Conservation (phyloP, 2,797 vertebrate genomes). For the Buphagus erythrorhynchus region DNA sequence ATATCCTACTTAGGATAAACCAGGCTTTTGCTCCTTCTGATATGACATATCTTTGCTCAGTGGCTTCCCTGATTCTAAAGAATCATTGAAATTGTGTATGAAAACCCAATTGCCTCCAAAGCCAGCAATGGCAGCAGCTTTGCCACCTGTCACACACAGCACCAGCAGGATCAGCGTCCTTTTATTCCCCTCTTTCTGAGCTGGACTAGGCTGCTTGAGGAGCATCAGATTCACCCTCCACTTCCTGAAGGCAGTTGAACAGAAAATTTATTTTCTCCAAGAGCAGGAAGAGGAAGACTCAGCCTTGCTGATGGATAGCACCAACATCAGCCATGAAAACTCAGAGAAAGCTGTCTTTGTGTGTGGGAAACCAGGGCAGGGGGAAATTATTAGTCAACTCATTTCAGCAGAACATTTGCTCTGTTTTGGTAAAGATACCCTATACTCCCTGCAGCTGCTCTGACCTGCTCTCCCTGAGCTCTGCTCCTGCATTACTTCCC, state of each 20-base stretch:
- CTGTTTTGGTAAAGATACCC: neutral
- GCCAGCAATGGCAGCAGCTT: neutral
- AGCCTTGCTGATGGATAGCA: neutral
- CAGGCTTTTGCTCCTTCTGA: neutral
- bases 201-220: neutral
- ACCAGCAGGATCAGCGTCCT: neutral
- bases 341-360: neutral
- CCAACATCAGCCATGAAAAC: neutral
- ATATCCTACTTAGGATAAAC: neutral
- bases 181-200: neutral
- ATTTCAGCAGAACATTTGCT: slow-evolving; percentile 16
- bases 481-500: neutral
- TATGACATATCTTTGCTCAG: neutral
- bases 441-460: slow-evolving; percentile 19
- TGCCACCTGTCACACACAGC: neutral
- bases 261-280: neutral
- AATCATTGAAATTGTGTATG: neutral
- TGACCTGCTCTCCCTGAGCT: neutral
- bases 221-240: neutral
- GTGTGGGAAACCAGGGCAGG: neutral
- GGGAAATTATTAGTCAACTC: neutral
- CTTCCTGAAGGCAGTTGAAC: neutral
- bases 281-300: neutral
- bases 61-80: neutral
- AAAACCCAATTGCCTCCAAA: neutral